These are phyloP conservation scores for Danio albolineatus DNA, from an alignment of 2,797 vertebrate species.

Conservation along the genomic window DNA sequence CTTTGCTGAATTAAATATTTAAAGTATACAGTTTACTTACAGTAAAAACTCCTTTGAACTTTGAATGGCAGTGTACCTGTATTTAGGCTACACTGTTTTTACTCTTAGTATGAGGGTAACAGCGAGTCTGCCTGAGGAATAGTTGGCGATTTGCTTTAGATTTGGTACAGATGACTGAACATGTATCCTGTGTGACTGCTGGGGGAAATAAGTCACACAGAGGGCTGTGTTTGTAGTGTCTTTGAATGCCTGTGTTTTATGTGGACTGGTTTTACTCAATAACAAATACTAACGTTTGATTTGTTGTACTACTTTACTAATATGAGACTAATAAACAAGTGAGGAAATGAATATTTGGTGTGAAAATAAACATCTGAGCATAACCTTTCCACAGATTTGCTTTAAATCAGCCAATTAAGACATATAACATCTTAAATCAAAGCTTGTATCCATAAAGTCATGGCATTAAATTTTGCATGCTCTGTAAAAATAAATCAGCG, in stretches of 20 bases:
- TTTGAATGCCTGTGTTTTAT: background rate
- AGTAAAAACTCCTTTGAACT: background rate
- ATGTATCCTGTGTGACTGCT: conserved; percentile 10
- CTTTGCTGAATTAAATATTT: background rate
- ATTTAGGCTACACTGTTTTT: conserved; percentile 28
- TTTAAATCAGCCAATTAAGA: no score
- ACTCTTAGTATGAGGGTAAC: conserved; percentile 2
- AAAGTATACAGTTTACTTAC: no score
- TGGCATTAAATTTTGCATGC: no score
- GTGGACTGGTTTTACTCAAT: background rate
- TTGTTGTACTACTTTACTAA: background rate
- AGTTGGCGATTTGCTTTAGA: conserved; percentile 5
- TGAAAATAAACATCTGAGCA: no score
- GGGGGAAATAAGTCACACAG: background rate
- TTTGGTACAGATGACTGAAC: conserved; percentile 16
- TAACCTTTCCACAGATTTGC: no score
- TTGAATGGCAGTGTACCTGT: background rate
- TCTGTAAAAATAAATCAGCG: no score
- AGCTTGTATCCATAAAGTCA: no score
- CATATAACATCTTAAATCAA: no score
- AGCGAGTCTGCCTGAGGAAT: background rate
- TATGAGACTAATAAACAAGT: background rate
- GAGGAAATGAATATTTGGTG: background rate
- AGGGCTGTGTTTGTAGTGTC: background rate
- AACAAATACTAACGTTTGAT: background rate